phyloP scores from a whole-genome alignment of 2,113 vertebrate genomes.

The Philantomba maxwellii region DNA sequence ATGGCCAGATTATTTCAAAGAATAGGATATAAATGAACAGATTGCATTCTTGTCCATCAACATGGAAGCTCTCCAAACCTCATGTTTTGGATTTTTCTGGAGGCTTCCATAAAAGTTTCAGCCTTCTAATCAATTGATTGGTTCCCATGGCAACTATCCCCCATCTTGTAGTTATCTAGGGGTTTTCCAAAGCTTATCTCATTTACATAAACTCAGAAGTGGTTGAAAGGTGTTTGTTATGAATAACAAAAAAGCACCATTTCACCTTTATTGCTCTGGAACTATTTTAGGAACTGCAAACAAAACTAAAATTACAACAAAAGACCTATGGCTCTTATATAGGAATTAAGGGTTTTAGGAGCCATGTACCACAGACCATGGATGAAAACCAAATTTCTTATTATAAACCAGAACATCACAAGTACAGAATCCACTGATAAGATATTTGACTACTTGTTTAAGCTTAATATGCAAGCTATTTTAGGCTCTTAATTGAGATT shows the following conservation, averaged over 20 bases:
- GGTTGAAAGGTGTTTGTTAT: not conserved
- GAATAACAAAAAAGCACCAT: not conserved
- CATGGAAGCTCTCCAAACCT: not conserved
- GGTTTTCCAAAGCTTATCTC: not conserved
- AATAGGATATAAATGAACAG: not conserved
- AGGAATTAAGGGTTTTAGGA: not conserved
- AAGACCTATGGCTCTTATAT: not conserved
- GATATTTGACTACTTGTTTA: not conserved
- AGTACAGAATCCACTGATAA: not conserved
- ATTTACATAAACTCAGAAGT: not conserved
- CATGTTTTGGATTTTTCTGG: not conserved
- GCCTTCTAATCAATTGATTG: not conserved
- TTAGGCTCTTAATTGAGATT: not conserved
- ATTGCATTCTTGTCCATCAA: not conserved
- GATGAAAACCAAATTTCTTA: not conserved
- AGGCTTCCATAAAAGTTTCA: not conserved
- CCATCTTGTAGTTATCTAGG: not conserved
- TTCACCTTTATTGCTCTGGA: not conserved
- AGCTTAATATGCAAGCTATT: not conserved
- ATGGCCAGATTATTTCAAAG: not conserved
- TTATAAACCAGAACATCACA: not conserved
- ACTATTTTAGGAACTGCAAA: not conserved
- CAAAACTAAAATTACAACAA: not conserved
- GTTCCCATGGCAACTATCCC: not conserved
- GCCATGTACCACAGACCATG: too few relatives aligned